A percentile compares a stretch with the other conserved stretches of the same genome.
These are phyloP conservation scores for Exephanes ischioxanthus DNA, from an alignment of 2,888 invertebrate genomes.

Conservation along the genomic window DNA sequence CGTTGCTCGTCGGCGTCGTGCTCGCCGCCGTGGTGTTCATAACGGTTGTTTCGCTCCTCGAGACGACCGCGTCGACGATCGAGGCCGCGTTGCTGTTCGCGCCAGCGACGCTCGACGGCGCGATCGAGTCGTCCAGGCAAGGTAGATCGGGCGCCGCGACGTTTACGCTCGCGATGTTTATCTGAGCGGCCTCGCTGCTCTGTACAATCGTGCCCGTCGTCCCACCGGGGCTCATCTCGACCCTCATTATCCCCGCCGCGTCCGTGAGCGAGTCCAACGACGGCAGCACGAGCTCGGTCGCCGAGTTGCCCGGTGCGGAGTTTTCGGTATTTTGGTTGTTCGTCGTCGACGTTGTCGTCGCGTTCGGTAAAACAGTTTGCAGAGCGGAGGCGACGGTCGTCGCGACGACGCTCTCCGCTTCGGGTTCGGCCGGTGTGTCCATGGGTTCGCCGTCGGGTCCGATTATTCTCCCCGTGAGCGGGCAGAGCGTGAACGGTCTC, in stretches of 20 bases:
- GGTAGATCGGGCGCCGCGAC: conserved; percentile 81
- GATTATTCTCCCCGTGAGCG: conserved; percentile 87
- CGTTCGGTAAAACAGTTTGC: conserved; percentile 69
- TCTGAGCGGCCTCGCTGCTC: conserved; percentile 76
- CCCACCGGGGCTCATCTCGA: conserved; percentile 88
- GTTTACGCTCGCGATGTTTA: conserved; percentile 72
- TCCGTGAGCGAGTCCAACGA: conserved; percentile 81
- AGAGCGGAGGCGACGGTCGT: conserved; percentile 66
- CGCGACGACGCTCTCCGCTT: conserved; percentile 62
- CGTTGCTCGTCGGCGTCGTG: conserved; percentile 69
- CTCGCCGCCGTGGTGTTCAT: conserved; percentile 67
- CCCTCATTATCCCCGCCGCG: conserved; percentile 81
- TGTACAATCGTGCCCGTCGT: conserved; percentile 88
- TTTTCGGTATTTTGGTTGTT: conserved; percentile 73
- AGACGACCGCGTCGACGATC: conserved; percentile 61
- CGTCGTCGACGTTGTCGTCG: conserved; percentile 69
- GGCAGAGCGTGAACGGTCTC: conserved; percentile 90
- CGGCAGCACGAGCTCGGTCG: conserved; percentile 81
- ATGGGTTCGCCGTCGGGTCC: conserved; percentile 83
- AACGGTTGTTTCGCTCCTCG: conserved; percentile 44
- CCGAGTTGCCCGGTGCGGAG: conserved; percentile 50
- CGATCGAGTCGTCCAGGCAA: conserved; percentile 80
- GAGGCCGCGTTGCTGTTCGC: conserved; percentile 46
- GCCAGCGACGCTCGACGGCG: conserved; percentile 58
- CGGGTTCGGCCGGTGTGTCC: conserved; percentile 78